Percentiles rank a stretch among this genome's conserved stretches.
phyloP scores from a whole-genome alignment of 2,113 vertebrate genomes.

The Bolborhynchus lineola region DNA sequence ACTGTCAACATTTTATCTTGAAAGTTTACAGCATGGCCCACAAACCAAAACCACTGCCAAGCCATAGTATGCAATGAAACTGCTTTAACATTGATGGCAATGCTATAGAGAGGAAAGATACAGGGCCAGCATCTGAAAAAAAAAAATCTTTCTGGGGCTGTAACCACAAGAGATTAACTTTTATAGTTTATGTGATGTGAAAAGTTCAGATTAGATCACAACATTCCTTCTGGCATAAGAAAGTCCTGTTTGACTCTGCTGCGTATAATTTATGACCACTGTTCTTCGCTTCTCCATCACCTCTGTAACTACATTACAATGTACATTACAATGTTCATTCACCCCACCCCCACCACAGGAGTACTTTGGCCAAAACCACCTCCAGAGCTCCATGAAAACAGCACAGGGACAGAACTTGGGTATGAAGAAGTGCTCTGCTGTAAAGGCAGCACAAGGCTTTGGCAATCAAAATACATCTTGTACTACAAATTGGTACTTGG shows the following conservation, averaged over 20 bases:
- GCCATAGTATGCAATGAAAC: neutral
- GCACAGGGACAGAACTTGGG: neutral
- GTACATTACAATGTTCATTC: fast-evolving
- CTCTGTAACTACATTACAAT: neutral
- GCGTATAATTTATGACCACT: neutral
- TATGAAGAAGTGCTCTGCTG: neutral
- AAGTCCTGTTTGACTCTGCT: neutral
- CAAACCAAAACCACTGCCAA: neutral
- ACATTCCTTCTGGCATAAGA: neutral
- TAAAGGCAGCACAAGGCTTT: neutral
- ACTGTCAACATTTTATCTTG: neutral
- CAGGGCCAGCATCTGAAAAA: neutral
- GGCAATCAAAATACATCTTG: neutral
- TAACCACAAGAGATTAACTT: neutral
- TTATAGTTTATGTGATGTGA: neutral
- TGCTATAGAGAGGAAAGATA: neutral
- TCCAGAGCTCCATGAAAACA: neutral
- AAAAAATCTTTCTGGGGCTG: neutral
- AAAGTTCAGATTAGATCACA: neutral
- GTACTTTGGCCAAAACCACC: neutral
- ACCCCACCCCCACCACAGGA: fast-evolving
- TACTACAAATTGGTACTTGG: neutral
- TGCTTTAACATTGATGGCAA: neutral
- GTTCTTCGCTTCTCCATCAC: neutral
- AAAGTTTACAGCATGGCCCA: neutral